Base-by-base conservation (phyloP, 1,140 invertebrate genomes). In the Drosophila kurseongensis region DNA sequence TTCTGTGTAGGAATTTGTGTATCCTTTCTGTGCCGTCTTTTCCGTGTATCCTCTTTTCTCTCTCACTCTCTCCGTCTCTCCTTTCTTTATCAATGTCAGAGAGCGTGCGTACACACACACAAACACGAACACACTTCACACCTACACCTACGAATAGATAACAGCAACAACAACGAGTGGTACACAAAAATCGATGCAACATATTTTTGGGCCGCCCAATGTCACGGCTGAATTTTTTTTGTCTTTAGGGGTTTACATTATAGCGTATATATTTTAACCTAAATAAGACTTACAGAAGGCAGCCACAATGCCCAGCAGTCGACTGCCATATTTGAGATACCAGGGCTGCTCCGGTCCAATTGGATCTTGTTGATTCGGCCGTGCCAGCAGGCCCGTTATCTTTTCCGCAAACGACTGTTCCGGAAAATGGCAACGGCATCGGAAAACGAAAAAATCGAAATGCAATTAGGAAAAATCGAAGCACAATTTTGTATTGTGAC, bases 271-370 rank as follows among this genome's bases (percentile, higher is more conserved):
- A 55, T 48, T 29, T 69, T 69, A n/a, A 23, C 7, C 29, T 51
- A 51, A 27, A 32, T 47, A 27, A 14, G 29, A 94, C 95, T 95
- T 94, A 97, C 96, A 93, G 88, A 96, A 94, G 91, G 97, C 95
- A 83, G 96, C 97, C 92, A 96, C 94, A 75, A 97, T 97, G 55
- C 97, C 97, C 69, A 98, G 92, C 66, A 95, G 95, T 92, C 97
- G 95, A 61, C 95, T 96, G 89, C 95, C 96, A 93, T 97, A 97
- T 92, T 97, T 97, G 93, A 98, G 94, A 95, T 96, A 97, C 96
- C 96, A 97, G 72, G 97, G 96, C 65, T 96, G 95, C 92, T 97
- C 96, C 93, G 97, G 96, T 94, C 96, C 96, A 55, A 93, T 93
- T 75, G 94, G 94, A 63, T 86, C 86, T 55, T 74, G 69, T 58